Evolutionary conservation across 2,113 vertebrate genomes (phyloP), one percentile per base, ranked within the genome.

Genomic region (Chinchilla lanigera): DNA sequence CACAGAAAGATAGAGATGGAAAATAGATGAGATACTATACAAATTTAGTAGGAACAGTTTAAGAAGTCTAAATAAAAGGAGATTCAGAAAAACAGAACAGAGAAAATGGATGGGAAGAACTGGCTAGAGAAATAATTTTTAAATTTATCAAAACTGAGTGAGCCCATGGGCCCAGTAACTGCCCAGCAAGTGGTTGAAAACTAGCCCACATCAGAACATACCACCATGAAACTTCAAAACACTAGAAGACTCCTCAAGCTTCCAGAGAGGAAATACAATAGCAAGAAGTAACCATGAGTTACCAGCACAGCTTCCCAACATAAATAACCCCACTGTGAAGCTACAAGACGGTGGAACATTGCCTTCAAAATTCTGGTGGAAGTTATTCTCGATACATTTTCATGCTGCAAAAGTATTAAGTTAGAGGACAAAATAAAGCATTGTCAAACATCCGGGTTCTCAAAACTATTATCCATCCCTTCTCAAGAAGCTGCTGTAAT

Each of bases 211-310:
- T 80, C 26, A 33, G 58, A 38, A 84, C 1, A 7, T 3, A 26
- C 28, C 24, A n/a, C 38, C 38, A 75, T 61, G 47, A 94, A 58
- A 94, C 38, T 67, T 80, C 61, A 61, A 26, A 83, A 73, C 0
- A n/a, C 2, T 41, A 10, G 30, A 83, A 80, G 75, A 69, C 63
- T 12, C 19, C 89, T 86, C 52, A 71, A 81, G 17, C 19, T 88
- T 77, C 81, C 58, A 12, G 77, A 96, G 38, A 96, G 38, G 82
- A 84, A 90, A 93, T 28, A 93, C 22, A 50, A 60, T 58, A 80
- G n/a, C 5, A 54, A 78, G 56, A 41, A 20, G 7, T 67, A 26
- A 44, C 75, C 77, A 69, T 13, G 5, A 81, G 78, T 58, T 63
- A 58, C n/a, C 67, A 73, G 28, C 71, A 38, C 28, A 67, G 24